Percentiles rank a stretch among this genome's conserved stretches.
These are phyloP conservation scores for Seira sanloemensis DNA, from an alignment of 2,888 invertebrate genomes.

Conservation along the genomic window DNA sequence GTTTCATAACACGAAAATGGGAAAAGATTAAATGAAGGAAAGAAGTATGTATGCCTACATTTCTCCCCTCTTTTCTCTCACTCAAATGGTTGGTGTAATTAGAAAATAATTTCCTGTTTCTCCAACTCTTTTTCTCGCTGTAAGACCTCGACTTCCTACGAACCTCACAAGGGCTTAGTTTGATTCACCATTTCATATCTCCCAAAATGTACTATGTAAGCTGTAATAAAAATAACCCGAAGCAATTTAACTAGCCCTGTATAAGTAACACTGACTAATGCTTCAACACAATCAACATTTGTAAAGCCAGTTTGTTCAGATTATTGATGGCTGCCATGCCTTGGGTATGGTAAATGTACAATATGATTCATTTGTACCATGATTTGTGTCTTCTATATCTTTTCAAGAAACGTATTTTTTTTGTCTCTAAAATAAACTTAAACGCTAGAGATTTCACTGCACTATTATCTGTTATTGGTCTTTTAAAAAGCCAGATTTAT, in stretches of 20 bases:
- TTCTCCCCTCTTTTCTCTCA: constrained; percentile 37
- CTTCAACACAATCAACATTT: too few relatives aligned
- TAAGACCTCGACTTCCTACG: not conserved
- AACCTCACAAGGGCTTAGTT: not conserved
- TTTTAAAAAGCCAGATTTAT: too few relatives aligned
- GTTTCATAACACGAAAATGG: constrained; percentile 56
- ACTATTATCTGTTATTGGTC: too few relatives aligned
- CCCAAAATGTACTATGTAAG: not conserved
- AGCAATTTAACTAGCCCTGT: not conserved
- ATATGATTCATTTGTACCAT: too few relatives aligned
- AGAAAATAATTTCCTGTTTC: constrained; percentile 60
- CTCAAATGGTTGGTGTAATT: constrained; percentile 58
- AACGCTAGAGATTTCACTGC: too few relatives aligned
- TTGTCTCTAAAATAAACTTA: too few relatives aligned
- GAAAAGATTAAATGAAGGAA: constrained; percentile 46
- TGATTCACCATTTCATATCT: not conserved
- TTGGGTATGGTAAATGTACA: too few relatives aligned
- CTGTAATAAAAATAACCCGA: not conserved
- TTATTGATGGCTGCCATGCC: too few relatives aligned
- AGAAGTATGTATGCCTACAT: not conserved
- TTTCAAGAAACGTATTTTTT: too few relatives aligned
- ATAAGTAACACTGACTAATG: too few relatives aligned
- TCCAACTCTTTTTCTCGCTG: not conserved
- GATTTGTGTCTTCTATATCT: too few relatives aligned
- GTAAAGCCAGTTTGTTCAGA: too few relatives aligned